Conservation (phyloP, 2,797 vertebrate species). For the Pempheris klunzingeri region DNA sequence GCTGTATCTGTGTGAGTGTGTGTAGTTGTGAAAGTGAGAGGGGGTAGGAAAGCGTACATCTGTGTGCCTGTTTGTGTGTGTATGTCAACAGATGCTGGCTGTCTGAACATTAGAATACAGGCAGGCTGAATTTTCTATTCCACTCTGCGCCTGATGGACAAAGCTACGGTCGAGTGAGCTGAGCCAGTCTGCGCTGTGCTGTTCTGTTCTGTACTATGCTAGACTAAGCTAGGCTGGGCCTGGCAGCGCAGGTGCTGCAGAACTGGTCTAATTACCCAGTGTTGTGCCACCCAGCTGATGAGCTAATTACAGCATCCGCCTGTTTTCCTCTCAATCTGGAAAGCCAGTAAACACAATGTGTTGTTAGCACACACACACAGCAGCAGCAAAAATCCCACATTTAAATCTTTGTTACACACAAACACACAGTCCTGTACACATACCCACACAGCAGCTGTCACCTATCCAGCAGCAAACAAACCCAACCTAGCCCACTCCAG, state of each 20-base stretch:
- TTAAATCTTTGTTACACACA: slow-evolving; percentile 62
- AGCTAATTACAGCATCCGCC: slow-evolving; percentile 86
- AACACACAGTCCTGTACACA: slow-evolving; percentile 56
- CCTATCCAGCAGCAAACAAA: slow-evolving; percentile 74
- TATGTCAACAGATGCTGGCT: slow-evolving; percentile 77
- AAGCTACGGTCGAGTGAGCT: slow-evolving; percentile 56
- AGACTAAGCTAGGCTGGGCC: slow-evolving; percentile 54
- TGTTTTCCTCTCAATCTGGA: slow-evolving; percentile 85
- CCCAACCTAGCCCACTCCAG: slow-evolving; percentile 69
- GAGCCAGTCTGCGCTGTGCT: slow-evolving; percentile 50
- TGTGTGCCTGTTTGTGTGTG: slow-evolving; percentile 60
- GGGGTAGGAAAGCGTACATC: slow-evolving; percentile 55
- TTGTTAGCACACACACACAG: slow-evolving; percentile 66
- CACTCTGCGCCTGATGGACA: slow-evolving; percentile 69
- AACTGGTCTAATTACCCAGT: slow-evolving; percentile 85
- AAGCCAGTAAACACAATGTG: slow-evolving; percentile 83
- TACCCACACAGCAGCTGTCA: slow-evolving; percentile 78
- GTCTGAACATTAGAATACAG: slow-evolving; percentile 65
- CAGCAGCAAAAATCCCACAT: slow-evolving; percentile 68
- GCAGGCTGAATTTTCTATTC: slow-evolving; percentile 52
- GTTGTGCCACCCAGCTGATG: slow-evolving; percentile 87
- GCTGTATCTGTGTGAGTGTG: slow-evolving; percentile 61
- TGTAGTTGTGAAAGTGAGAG: slow-evolving; percentile 43
- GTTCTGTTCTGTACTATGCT: slow-evolving; percentile 42
- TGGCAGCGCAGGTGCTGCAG: slow-evolving; percentile 79